Percentiles rank a stretch among this genome's conserved stretches.
Evolutionary conservation across 1,140 invertebrate genomes (phyloP).

Genomic region (Saccostrea echinata): DNA sequence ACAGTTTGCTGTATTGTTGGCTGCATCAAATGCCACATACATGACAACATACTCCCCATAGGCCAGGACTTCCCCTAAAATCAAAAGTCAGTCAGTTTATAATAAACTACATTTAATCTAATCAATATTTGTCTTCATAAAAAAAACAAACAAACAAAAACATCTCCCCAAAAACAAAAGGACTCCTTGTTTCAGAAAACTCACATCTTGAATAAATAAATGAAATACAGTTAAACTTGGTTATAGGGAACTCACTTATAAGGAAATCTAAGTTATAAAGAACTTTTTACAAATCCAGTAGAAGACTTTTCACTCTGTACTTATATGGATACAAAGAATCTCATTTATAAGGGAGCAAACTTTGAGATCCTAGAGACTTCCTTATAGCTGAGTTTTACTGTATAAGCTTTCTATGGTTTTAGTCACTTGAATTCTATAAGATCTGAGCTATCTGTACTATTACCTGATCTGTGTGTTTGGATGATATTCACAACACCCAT

Average conservation of each 20-base stretch:
- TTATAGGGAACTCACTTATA: too few species aligned
- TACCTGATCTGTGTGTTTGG: slow-evolving; percentile 69
- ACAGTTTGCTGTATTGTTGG: slow-evolving; percentile 68
- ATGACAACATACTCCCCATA: slow-evolving; percentile 68
- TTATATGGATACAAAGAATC: too few species aligned
- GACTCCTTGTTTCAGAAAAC: background rate
- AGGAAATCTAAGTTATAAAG: too few species aligned
- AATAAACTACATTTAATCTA: background rate
- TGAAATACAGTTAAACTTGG: too few species aligned
- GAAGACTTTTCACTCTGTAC: too few species aligned
- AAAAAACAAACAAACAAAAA: background rate
- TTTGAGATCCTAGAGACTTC: too few species aligned
- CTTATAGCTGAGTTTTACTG: background rate
- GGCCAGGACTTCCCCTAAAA: slow-evolving; percentile 66
- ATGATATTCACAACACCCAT: slow-evolving; percentile 59
- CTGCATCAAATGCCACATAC: slow-evolving; percentile 68
- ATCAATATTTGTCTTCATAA: too few species aligned
- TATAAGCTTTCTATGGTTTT: background rate
- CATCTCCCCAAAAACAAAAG: background rate
- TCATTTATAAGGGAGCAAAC: too few species aligned
- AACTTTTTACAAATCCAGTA: too few species aligned
- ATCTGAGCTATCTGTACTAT: background rate
- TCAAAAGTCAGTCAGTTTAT: background rate
- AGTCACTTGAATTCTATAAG: background rate
- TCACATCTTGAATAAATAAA: background rate